Evolutionary conservation across 1,140 invertebrate genomes (phyloP), one percentile per base, ranked within the genome.

Genomic region (Pseudomyrmex concolor): DNA sequence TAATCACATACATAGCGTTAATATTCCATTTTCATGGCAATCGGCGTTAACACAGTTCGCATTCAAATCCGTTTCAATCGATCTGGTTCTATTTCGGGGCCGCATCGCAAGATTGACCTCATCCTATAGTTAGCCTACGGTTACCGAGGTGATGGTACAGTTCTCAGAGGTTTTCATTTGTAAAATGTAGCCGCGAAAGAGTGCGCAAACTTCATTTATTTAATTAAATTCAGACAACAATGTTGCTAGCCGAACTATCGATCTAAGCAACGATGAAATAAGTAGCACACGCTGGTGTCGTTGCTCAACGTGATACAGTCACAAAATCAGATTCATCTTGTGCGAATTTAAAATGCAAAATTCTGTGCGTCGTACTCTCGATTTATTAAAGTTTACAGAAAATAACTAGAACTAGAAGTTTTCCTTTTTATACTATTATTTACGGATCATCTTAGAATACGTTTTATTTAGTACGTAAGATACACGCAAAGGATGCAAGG

Each of bases 101-200:
- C 15, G 43, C 34, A 83, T 68, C 57, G 63, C 63, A 51, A 86
- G 84, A 87, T 87, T 76, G 77, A 83, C 84, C 71, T 48, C 25
- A 72, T 59, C 51, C 84, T 87, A 87, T 87, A 87, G 84, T 87
- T 87, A 83, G 86, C 78, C 48, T 22, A 22, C 62, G 81, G 80
- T 84, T 78, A 57, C 81, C 72, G 73, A 59, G 60, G 22, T 71
- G 84, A 78, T 59, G 60, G 54, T 76, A 63, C 80, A 51, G 64
- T 86, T 86, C 76, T 57, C 72, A 51, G 50, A 25, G 63, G 66
- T 76, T 83, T 76, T 63, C 54, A 54, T 63, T 67, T 59, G 70
- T 63, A 55, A 82, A 72, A 82, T 81, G 68, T 70, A 81, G 54
- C 54, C 77, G 66, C 73, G 62, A 60, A 71, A 51, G 54, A 50